Evolutionary conservation across 2,888 invertebrate species (phyloP).

Genomic region (Tetanocera ferruginea): DNA sequence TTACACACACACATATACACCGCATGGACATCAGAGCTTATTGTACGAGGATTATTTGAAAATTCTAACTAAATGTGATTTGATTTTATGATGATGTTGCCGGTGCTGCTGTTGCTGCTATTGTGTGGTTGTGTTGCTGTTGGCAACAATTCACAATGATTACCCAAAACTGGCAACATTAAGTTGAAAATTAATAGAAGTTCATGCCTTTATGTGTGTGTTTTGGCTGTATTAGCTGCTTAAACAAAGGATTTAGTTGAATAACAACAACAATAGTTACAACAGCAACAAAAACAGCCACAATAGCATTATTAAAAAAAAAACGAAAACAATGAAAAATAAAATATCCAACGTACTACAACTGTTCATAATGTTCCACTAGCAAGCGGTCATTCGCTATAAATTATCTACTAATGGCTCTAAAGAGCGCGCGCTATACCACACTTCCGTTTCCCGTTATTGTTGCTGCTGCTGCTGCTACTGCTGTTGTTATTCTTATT

Average conservation of each 20-base stretch:
- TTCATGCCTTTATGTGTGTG: background rate
- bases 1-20: too few relatives aligned
- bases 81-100: slow-evolving; percentile 11
- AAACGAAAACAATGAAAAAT: background rate
- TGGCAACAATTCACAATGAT: slow-evolving; percentile 10
- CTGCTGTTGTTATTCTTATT: background rate
- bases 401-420: slow-evolving; percentile 28
- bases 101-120: background rate
- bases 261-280: background rate
- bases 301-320: slow-evolving; percentile 1
- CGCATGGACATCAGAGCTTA: background rate
- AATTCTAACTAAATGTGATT: background rate
- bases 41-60: too few relatives aligned
- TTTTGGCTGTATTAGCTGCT: background rate
- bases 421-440: background rate
- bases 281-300: background rate
- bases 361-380: slow-evolving; percentile 15
- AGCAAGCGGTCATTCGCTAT: slow-evolving; percentile 32
- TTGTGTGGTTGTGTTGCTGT: background rate
- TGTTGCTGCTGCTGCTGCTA: background rate
- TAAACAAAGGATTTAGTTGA: background rate
- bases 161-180: background rate
- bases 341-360: background rate
- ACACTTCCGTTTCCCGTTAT: slow-evolving; percentile 24
- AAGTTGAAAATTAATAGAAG: background rate